Percentiles rank a stretch among this genome's conserved stretches.
phyloP scores from a whole-genome alignment of 2,797 vertebrate species.

The Pelochelys cantorii region DNA sequence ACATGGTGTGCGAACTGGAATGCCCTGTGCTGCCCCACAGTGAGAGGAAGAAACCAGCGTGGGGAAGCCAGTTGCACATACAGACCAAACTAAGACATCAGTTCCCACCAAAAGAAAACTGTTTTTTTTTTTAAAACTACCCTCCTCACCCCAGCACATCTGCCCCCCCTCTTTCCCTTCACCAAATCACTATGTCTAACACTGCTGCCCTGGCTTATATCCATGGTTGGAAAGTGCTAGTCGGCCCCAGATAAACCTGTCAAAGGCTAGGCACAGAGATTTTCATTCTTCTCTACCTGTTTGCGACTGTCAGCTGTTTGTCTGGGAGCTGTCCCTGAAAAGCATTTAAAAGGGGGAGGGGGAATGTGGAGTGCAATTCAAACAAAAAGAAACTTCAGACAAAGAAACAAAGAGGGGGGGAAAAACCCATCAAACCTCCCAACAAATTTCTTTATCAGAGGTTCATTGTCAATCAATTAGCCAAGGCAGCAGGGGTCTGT shows the following conservation, averaged over 20 bases:
- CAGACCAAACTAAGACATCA: slow-evolving; percentile 32
- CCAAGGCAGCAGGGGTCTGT: slow-evolving; percentile 82
- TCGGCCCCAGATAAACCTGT: slow-evolving; percentile 69
- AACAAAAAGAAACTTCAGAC: slow-evolving; percentile 22
- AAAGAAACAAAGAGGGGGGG: background rate
- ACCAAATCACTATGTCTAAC: slow-evolving; percentile 44
- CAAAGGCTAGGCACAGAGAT: slow-evolving; percentile 38
- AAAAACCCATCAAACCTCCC: slow-evolving; percentile 74
- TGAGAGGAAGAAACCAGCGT: background rate
- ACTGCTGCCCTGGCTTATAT: background rate
- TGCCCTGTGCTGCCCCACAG: background rate
- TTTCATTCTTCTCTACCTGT: slow-evolving; percentile 70
- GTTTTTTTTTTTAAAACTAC: background rate
- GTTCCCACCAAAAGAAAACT: slow-evolving; percentile 31
- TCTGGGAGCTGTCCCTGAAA: slow-evolving; percentile 63
- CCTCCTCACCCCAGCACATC: slow-evolving; percentile 47
- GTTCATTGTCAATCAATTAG: slow-evolving; percentile 88
- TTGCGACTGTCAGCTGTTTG: slow-evolving; percentile 65
- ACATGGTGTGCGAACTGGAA: background rate
- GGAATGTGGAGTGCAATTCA: slow-evolving; percentile 32
- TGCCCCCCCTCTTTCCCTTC: background rate
- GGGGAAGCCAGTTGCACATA: background rate
- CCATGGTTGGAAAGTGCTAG: slow-evolving; percentile 40
- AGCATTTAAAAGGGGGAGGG: slow-evolving; percentile 34
- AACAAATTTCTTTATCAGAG: slow-evolving; percentile 82